Evolutionary conservation across 2,797 vertebrate genomes (phyloP).

Genomic region (Cyprinella venusta): DNA sequence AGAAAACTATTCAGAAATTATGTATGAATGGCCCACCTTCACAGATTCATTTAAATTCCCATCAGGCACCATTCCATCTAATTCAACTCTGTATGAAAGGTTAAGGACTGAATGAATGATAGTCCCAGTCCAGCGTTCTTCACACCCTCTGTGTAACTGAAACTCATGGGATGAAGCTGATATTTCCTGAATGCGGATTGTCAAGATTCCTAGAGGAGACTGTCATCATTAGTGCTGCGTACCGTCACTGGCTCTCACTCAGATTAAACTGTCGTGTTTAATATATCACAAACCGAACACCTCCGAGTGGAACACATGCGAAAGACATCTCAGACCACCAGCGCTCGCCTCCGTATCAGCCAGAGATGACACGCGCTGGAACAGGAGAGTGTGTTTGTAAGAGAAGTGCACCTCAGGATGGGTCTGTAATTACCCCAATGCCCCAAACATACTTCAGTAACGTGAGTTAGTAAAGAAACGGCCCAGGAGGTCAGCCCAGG

Average conservation of each 20-base stretch:
- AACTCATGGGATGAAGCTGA: slow-evolving; percentile 7
- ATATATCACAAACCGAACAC: slow-evolving; percentile 70
- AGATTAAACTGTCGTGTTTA: slow-evolving; percentile 75
- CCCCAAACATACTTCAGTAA: slow-evolving; percentile 7
- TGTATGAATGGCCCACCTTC: neutral
- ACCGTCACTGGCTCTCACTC: slow-evolving; percentile 70
- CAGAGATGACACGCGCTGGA: slow-evolving; percentile 5
- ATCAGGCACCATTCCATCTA: slow-evolving; percentile 1
- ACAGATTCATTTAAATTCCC: neutral
- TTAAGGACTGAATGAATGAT: neutral
- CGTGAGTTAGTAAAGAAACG: neutral
- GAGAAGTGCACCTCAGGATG: neutral
- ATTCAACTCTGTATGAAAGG: neutral
- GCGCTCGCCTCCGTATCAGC: neutral
- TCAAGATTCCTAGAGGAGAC: slow-evolving; percentile 70
- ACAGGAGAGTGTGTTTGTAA: neutral
- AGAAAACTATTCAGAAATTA: neutral
- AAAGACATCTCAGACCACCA: slow-evolving; percentile 45
- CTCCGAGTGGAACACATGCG: slow-evolving; percentile 54
- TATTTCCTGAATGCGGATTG: slow-evolving; percentile 43
- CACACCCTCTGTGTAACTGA: slow-evolving; percentile 7
- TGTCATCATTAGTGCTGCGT: slow-evolving; percentile 73
- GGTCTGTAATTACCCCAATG: slow-evolving; percentile 2
- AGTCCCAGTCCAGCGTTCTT: slow-evolving; percentile 11
- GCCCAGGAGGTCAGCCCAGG: slow-evolving; percentile 17